Evolutionary conservation across 2,797 vertebrate genomes (phyloP), one percentile per base, ranked within the genome.

Genomic region (Arrhamphus sclerolepis): DNA sequence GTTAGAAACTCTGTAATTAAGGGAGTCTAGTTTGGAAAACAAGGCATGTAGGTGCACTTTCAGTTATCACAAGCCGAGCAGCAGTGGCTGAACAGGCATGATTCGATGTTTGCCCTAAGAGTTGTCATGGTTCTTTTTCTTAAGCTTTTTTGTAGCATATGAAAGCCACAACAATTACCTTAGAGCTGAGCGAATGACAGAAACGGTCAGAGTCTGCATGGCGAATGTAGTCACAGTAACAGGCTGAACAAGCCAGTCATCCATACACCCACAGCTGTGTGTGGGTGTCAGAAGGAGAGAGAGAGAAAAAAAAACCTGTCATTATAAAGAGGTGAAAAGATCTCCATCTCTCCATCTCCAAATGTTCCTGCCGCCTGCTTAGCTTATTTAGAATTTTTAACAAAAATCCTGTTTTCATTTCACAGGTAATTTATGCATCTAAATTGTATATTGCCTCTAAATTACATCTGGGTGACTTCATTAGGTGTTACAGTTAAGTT

Each of bases 301-400:
- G 68, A 21, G 46, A 66, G n/a, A 69, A 62, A n/a, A 69, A 56
- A 76, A 63, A 75, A 53, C 21, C 72, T 77, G 84, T 84, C 79
- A 78, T 87, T 75, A 75, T 70, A 44, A 54, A 86, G 82, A 81
- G 80, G 79, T 87, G 83, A 82, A 85, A 63, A 82, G 70, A 80
- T 79, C 61, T 76, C 65, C 50, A 46, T 63, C 57, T 72, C 66
- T 58, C 51, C 48, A 65, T 75, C 68, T 78, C 81, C 65, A 81
- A 86, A 86, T 84, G 81, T 75, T 85, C 59, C 72, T 8, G 44
- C 50, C 70, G 67, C 62, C 43, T 40, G 49, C 7, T 58, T 71
- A 66, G 42, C 50, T 70, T 44, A n/a, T 29, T 43, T 13, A 14
- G 5, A 6, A 10, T 39, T 26, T 56, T 28, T 38, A 28, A 22